These are phyloP conservation scores for Calosoma granatense DNA, from an alignment of 1,140 invertebrate species.

Conservation along the genomic window DNA sequence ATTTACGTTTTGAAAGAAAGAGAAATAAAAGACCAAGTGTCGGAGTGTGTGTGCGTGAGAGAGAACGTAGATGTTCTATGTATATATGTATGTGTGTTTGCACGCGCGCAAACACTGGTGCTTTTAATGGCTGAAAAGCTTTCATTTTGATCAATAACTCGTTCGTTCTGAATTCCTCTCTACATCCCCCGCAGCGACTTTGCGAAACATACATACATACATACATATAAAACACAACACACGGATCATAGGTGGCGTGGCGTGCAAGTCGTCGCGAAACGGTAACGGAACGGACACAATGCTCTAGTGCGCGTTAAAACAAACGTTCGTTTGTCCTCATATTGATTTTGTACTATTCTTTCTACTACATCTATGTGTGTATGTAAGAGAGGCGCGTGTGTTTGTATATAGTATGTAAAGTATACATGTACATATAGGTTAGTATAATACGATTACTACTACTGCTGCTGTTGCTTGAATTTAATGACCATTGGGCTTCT, in stretches of 20 bases:
- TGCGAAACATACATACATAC: too few species aligned
- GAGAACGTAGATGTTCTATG: too few species aligned
- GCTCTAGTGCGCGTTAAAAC: too few species aligned
- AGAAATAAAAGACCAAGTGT: too few species aligned
- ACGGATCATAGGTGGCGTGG: background rate
- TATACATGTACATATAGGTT: background rate
- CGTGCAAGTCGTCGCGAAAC: background rate
- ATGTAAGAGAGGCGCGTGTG: too few species aligned
- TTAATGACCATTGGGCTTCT: background rate
- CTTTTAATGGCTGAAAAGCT: background rate
- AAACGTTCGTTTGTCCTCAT: background rate
- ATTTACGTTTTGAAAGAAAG: too few species aligned
- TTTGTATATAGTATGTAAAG: background rate
- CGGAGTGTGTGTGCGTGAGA: too few species aligned
- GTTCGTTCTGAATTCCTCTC: background rate
- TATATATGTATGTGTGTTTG: too few species aligned
- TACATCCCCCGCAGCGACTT: background rate
- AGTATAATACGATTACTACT: background rate
- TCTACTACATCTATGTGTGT: background rate
- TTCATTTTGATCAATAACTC: background rate
- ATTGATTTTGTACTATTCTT: background rate
- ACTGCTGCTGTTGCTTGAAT: too few species aligned
- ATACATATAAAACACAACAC: background rate
- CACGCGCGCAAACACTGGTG: background rate
- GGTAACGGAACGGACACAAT: background rate